Evolutionary conservation across 2,888 invertebrate species (phyloP).

Genomic region (Athalia circularis): DNA sequence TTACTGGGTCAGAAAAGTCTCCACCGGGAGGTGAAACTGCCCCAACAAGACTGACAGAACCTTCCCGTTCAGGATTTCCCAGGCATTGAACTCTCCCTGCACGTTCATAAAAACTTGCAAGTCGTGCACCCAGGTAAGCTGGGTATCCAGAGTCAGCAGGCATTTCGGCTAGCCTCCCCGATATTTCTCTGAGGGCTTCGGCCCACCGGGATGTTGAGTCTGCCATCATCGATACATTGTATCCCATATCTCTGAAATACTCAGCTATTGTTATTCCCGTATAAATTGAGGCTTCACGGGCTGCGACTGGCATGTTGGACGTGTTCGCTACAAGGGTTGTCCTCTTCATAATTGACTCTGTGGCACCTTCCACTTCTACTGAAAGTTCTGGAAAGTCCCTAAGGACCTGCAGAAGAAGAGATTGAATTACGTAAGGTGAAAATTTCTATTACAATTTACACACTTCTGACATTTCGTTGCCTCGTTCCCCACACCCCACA

Average conservation of each 20-base stretch:
- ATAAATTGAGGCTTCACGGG: conserved; percentile 99
- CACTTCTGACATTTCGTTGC: conserved; percentile 85
- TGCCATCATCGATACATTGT: conserved; percentile 94
- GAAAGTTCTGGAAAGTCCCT: conserved; percentile 83
- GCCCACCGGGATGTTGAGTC: conserved; percentile 88
- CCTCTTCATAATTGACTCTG: conserved; percentile 84
- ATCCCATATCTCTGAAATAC: conserved; percentile 99
- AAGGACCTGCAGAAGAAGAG: conserved; percentile 49
- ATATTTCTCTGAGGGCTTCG: conserved; percentile 90
- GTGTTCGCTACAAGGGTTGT: conserved; percentile 84
- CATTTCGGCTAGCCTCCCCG: conserved; percentile 98
- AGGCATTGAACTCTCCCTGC: conserved; percentile 96
- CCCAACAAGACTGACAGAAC: conserved; percentile 98
- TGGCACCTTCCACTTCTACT: conserved; percentile 80
- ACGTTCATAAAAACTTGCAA: conserved; percentile 99
- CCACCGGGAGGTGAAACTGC: conserved; percentile 99
- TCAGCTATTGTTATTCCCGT: conserved; percentile 98
- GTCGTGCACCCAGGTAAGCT: conserved; percentile 95
- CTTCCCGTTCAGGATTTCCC: conserved; percentile 96
- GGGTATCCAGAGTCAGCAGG: conserved; percentile 98
- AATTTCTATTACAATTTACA: too few species aligned
- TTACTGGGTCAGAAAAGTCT: conserved; percentile 99
- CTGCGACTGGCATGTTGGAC: conserved; percentile 96
- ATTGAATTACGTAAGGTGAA: background rate
- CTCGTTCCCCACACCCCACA: conserved; percentile 85